Evolutionary conservation across 1,140 invertebrate genomes (phyloP).

Genomic region (Apolygus lucorum): DNA sequence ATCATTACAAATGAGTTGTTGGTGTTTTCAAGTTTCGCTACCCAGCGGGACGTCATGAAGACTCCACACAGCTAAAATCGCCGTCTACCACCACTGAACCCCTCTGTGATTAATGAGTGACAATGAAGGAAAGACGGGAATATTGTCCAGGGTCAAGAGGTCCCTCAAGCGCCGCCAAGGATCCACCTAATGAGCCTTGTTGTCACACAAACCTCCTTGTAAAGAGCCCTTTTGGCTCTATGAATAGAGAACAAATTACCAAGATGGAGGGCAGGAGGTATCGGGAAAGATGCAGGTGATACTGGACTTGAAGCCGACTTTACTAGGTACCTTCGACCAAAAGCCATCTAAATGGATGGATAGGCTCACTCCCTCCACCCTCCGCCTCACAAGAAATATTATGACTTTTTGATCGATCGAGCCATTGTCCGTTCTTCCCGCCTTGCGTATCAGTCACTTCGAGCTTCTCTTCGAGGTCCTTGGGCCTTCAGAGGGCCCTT

Average conservation of each 20-base stretch:
- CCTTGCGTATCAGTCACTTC: neutral
- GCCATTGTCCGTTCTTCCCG: neutral
- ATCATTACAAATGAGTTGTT: neutral
- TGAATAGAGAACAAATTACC: conserved; percentile 11
- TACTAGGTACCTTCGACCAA: neutral
- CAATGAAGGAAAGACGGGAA: neutral
- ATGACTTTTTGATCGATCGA: conserved; percentile 5
- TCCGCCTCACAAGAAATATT: conserved; percentile 3
- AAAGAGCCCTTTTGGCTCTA: neutral
- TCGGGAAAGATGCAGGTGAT: neutral
- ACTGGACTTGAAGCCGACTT: neutral
- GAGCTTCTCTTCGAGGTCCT: neutral
- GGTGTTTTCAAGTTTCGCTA: neutral
- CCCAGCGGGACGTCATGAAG: neutral
- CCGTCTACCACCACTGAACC: neutral
- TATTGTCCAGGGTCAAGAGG: neutral
- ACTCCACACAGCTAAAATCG: neutral
- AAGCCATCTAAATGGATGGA: neutral
- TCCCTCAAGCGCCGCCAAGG: neutral
- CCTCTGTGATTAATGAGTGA: neutral
- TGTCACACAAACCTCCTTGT: neutral
- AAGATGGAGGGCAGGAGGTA: neutral
- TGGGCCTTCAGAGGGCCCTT: neutral
- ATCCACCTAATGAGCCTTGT: neutral
- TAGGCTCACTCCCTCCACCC: neutral